Evolutionary conservation across 1,140 invertebrate genomes (phyloP), one percentile per base, ranked within the genome.

Genomic region (Ooceraea biroi): DNA sequence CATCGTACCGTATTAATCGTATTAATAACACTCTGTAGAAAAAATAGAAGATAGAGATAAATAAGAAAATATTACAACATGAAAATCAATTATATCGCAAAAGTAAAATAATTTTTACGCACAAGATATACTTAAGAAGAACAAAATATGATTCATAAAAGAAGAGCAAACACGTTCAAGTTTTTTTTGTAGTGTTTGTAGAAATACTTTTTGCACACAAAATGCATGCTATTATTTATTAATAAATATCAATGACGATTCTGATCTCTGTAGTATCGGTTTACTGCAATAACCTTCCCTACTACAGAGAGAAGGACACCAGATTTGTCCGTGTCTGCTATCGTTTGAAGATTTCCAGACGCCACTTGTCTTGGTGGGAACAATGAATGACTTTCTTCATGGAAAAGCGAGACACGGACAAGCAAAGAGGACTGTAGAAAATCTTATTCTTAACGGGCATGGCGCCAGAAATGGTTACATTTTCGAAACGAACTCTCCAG

Each of bases 321-420:
- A n/a, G n/a, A 19, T 57, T 69, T 61, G 74, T 71, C 46, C 36
- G 41, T 22, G 14, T 27, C 74, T 50, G 76, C 41, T 19, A 19
- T 7, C 52, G 12, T 83, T 65, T 83, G 84, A 89, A 46, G 17
- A 85, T 69, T 73, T 78, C 84, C 84, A 89, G 87, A 85, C 84
- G 30, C 84, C 68, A 78, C 78, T 83, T 83, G 55, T 50, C 11
- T n/a, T 44, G 11, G 22, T 41, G 50, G 22, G 65, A 72, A 85
- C 83, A 87, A 87, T 76, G 55, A 65, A 17, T 66, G 19, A 73
- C 69, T 44, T 78, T 73, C 78, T 69, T 78, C 50, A 27, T n/a
- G 41, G 46, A 52, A 68, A 83, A 77, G 65, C 61, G 25, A 65
- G 55, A 27, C 68, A 58, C 52, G 55, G 7, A 82, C 71, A 30